Conservation (phyloP, 2,888 invertebrate genomes). For the Apodemia zela region DNA sequence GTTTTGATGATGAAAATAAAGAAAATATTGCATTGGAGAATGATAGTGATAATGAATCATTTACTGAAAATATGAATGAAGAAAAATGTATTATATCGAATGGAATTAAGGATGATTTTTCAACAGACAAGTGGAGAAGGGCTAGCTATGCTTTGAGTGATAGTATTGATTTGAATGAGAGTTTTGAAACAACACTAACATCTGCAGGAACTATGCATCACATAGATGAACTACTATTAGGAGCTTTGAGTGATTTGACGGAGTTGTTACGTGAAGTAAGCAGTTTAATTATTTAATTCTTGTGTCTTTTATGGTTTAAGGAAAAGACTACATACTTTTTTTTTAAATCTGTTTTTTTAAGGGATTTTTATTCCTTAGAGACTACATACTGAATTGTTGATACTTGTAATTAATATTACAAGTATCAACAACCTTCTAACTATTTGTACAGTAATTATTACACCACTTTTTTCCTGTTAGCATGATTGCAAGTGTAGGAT, state of each 20-base stretch:
- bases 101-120: slow-evolving; percentile 30
- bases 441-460: too few relatives aligned
- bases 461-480: too few relatives aligned
- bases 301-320: too few relatives aligned
- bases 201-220: slow-evolving; percentile 39
- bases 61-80: slow-evolving; percentile 53
- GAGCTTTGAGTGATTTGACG: slow-evolving; percentile 74
- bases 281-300: slow-evolving; percentile 2
- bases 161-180: slow-evolving; percentile 51
- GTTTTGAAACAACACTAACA: slow-evolving; percentile 45
- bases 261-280: slow-evolving; percentile 74
- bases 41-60: slow-evolving; percentile 64
- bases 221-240: slow-evolving; percentile 55
- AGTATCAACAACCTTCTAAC: too few relatives aligned
- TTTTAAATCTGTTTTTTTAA: too few relatives aligned
- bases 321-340: too few relatives aligned
- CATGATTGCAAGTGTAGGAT: too few relatives aligned
- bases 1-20: slow-evolving; percentile 69
- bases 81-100: slow-evolving; percentile 34
- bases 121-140: slow-evolving; percentile 51
- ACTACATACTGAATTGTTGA: too few relatives aligned
- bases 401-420: too few relatives aligned
- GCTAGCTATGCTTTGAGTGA: slow-evolving; percentile 49
- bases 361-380: too few relatives aligned
- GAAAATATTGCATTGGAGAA: slow-evolving; percentile 69